phyloP scores from a whole-genome alignment of 2,797 vertebrate genomes.

The Menidia menidia region DNA sequence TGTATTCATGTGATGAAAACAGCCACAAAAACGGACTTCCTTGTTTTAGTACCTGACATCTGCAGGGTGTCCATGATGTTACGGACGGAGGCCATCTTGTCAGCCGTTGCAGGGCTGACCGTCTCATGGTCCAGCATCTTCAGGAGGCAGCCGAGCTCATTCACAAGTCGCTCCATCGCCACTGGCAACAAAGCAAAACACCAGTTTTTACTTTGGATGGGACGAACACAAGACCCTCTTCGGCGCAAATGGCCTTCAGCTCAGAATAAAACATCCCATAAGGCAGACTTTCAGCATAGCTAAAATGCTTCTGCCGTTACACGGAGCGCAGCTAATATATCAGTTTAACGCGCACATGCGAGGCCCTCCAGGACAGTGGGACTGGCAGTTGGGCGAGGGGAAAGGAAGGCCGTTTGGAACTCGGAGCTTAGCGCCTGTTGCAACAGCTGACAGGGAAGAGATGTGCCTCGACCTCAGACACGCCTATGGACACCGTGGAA shows the following conservation, averaged over 20 bases:
- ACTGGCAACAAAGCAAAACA: conserved; percentile 39
- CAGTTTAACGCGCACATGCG: conserved; percentile 7
- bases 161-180: conserved; percentile 93
- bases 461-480: conserved; percentile 49
- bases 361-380: conserved; percentile 14
- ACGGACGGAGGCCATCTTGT: conserved; percentile 92
- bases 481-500: conserved; percentile 1
- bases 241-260: not conserved
- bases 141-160: conserved; percentile 89
- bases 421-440: conserved; percentile 52
- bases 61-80: conserved; percentile 91
- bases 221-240: not conserved
- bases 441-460: conserved; percentile 72
- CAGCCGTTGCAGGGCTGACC: conserved; percentile 89
- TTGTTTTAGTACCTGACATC: conserved; percentile 79
- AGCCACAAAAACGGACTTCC: not conserved
- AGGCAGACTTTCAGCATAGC: conserved; percentile 10
- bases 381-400: conserved; percentile 27
- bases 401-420: conserved; percentile 34
- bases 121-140: conserved; percentile 95
- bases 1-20: not conserved
- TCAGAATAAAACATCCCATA: not conserved
- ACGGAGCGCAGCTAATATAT: conserved; percentile 33
- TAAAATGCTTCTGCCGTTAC: conserved; percentile 34
- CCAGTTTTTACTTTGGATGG: not conserved